Percentiles rank a stretch among this genome's conserved stretches.
These are phyloP conservation scores for sheep (Ovis aries) DNA, from an alignment of 2,113 vertebrate species.

Conservation along the genomic window ARS-UI_Ramb_v3.0 NC_056056.1:131995001-131995500, in stretches of 20 bases:
- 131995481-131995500: neutral
- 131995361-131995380: neutral
- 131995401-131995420: neutral
- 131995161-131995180: conserved; percentile 38
- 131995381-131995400: neutral
- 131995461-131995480: neutral
- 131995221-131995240: conserved; percentile 1
- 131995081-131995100: conserved; percentile 62
- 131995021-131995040: conserved; percentile 57
- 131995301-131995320: neutral
- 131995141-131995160: conserved; percentile 26
- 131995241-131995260: neutral
- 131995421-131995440: neutral
- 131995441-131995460: neutral
- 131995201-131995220: conserved; percentile 6
- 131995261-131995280: no score
- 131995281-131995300: neutral
- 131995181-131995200: conserved; percentile 52
- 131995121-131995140: conserved; percentile 32
- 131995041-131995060: conserved; percentile 60
- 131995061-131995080: conserved; percentile 39
- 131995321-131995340: neutral
- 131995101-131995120: conserved; percentile 48
- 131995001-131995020: conserved; percentile 52
- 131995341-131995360: neutral